Base-by-base conservation (phyloP, 1,140 invertebrate species). In the Trissolcus basalis region DNA sequence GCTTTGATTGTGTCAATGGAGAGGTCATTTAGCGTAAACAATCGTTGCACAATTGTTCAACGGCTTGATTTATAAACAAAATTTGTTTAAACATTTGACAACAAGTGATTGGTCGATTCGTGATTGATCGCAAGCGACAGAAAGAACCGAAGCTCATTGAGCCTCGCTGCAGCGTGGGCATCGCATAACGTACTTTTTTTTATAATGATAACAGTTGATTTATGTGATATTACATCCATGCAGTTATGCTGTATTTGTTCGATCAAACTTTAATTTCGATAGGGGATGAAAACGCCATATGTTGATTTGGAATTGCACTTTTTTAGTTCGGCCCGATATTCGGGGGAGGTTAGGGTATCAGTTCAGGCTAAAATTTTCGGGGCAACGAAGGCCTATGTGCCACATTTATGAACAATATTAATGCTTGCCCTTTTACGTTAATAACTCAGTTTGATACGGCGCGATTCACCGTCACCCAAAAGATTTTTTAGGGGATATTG, bases 361-460 rank as follows among this genome's bases (percentile, higher is more conserved):
- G n/a, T n/a, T 27, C 65, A 50, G 51, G 71, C 59, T 72, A 36
- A n/a, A 60, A 60, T 54, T 70, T 59, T 60, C 56, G 48, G 50
- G 64, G 63, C 60, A 56, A 76, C 63, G 61, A 76, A 82, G 80
- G 79, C 81, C 61, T 81, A 80, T 69, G 82, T 76, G 81, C 84
- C 82, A 83, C 85, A 87, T 86, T 87, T 87, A 87, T 87, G 77
- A 79, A 78, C 77, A 76, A 78, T 78, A 85, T 85, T 85, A 86
- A 87, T 84, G 84, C 79, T 76, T 69, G 74, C 67, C 76, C 77
- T 80, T 85, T 82, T 79, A 72, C 79, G 80, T 84, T 86, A 86
- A 86, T 86, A 86, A 85, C 82, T 68, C 56, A 82, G 67, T 74
- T 75, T 74, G 81, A 83, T 81, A 82, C 81, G 19, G 78, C 81